Evolutionary conservation across 2,888 invertebrate species (phyloP), one percentile per base, ranked within the genome.

Genomic region (Heliconius ethilla): DNA sequence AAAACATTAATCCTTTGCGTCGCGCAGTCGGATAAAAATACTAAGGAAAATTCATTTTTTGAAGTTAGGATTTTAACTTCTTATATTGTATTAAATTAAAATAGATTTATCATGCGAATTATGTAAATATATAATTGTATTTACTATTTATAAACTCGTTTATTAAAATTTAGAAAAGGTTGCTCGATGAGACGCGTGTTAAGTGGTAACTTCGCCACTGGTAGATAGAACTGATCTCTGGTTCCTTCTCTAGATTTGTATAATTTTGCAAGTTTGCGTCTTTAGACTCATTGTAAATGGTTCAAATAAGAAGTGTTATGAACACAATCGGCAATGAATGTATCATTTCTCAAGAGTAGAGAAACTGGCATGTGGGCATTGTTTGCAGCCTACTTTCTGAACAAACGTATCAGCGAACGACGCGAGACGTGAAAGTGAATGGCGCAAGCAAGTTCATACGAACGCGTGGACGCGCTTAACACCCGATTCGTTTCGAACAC

Each of bases 381-480:
- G 92, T 92, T 91, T 86, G 88, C 88, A 93, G 91, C 91, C 92
- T 89, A 94, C 92, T 94, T 94, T 93, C 90, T 85, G 92, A 88
- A 87, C 83, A 83, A 86, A 85, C 82, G 84, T 84, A 86, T 86
- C 83, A 82, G 86, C 87, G 83, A 82, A 84, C 84, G 82, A 85
- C 82, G 84, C 86, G 85, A 86, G 82, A 85, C 89, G 93, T 90
- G 94, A 94, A 93, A 94, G 94, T 94, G 93, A 94, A 93, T 93
- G 93, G 91, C 88, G 88, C 89, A 91, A 90, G 88, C 86, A 83
- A 83, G 85, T 84, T 84, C 84, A 85, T 85, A 85, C 85, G 86
- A 84, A 85, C 87, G 87, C 85, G 86, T 88, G 88, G 86, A 88
- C 89, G 87, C 85, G 86, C 89, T 92, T 90, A 89, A 90, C 90